Percentiles rank a stretch among this genome's conserved stretches.
Conservation (phyloP, 2,888 invertebrate species). For the Phytoseiulus persimilis region DNA sequence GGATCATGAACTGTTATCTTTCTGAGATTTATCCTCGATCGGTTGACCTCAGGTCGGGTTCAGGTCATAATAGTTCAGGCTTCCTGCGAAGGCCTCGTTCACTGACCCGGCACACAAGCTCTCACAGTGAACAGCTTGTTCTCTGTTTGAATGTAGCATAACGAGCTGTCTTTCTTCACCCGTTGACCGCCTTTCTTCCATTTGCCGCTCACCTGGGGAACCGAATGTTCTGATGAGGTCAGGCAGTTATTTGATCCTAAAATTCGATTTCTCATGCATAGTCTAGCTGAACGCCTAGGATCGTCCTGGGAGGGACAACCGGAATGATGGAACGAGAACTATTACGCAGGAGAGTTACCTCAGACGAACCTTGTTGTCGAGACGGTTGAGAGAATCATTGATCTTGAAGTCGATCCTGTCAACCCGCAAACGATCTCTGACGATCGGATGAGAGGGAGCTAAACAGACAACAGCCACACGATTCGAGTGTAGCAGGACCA, state of each 20-base stretch:
- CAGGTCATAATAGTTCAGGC: too few species aligned
- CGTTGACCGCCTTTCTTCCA: constrained; percentile 26
- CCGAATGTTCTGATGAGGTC: not conserved
- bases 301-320: too few species aligned
- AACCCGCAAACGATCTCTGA: not conserved
- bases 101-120: constrained; percentile 21
- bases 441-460: constrained; percentile 24
- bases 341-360: not conserved
- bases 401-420: constrained; percentile 11
- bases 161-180: constrained; percentile 6
- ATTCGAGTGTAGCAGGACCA: constrained; percentile 18
- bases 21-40: not conserved
- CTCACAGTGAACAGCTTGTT: not conserved
- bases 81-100: too few species aligned
- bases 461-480: constrained; percentile 17
- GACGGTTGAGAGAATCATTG: constrained; percentile 8
- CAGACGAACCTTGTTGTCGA: not conserved
- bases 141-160: not conserved
- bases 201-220: constrained; percentile 22
- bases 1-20: not conserved
- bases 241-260: too few species aligned
- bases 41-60: too few species aligned
- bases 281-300: too few species aligned
- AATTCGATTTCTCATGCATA: too few species aligned
- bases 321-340: too few species aligned